phyloP scores from a whole-genome alignment of 2,113 vertebrate genomes.

The Mirza zaza region DNA sequence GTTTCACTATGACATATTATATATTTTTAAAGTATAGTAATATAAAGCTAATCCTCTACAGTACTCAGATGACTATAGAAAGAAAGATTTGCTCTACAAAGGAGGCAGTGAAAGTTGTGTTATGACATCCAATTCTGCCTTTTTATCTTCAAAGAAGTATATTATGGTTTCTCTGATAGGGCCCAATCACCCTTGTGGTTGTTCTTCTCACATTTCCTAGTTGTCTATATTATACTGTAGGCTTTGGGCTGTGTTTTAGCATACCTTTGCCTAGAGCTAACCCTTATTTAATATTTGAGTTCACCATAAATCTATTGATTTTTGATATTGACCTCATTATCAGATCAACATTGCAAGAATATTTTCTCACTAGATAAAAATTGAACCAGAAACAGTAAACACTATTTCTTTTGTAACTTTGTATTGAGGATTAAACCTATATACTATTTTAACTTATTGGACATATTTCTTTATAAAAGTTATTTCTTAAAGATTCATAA shows the following conservation, averaged over 20 bases:
- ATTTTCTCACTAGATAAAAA: neutral
- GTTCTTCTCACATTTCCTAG: neutral
- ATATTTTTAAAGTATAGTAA: neutral
- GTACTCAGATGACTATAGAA: neutral
- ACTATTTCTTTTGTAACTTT: neutral
- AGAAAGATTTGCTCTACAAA: neutral
- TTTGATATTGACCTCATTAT: neutral
- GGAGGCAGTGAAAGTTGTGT: neutral
- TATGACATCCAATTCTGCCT: neutral
- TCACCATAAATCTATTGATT: neutral
- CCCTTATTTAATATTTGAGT: neutral
- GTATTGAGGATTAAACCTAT: neutral
- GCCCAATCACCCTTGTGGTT: fast-evolving
- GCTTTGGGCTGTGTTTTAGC: neutral
- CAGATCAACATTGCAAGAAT: neutral
- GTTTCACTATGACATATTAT: neutral
- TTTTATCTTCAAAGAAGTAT: neutral
- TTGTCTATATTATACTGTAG: neutral
- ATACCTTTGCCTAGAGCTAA: neutral
- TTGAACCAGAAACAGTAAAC: neutral
- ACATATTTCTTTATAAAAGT: neutral
- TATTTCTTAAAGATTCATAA: neutral
- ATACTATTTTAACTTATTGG: neutral
- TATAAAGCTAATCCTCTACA: neutral
- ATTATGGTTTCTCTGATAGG: neutral